Conservation (phyloP, 2,797 vertebrate genomes). For the Xyrichtys novacula region DNA sequence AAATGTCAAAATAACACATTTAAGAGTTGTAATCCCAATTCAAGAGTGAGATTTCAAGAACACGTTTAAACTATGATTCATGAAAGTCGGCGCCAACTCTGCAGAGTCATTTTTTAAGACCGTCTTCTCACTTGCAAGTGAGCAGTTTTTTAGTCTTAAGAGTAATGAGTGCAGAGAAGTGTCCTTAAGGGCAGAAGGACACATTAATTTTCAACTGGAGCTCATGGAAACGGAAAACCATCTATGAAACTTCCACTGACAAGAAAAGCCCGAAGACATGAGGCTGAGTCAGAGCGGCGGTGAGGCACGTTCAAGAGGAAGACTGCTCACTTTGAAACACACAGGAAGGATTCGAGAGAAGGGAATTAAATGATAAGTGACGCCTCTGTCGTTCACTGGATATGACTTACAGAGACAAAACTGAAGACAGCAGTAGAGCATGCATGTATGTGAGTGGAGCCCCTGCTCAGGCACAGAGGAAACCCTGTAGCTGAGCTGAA, state of each 20-base stretch:
- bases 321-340: not conserved
- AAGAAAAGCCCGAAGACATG: slow-evolving; percentile 12
- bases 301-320: not conserved
- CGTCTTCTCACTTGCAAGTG: slow-evolving; percentile 1
- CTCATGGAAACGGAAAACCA: slow-evolving; percentile 34
- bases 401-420: too few relatives aligned
- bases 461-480: too few relatives aligned
- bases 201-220: slow-evolving; percentile 17
- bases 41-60: too few relatives aligned
- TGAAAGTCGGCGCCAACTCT: slow-evolving; percentile 3
- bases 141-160: slow-evolving; percentile 32
- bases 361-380: too few relatives aligned
- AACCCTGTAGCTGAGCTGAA: too few relatives aligned
- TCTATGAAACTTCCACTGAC: slow-evolving; percentile 20
- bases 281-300: not conserved
- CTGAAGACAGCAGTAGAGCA: too few relatives aligned
- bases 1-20: too few relatives aligned
- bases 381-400: too few relatives aligned
- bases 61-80: slow-evolving; percentile 31
- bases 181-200: slow-evolving; percentile 26
- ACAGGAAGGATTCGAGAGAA: slow-evolving; percentile 4
- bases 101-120: slow-evolving; percentile 39
- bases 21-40: too few relatives aligned
- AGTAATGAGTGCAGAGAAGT: slow-evolving; percentile 26
- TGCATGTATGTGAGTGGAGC: too few relatives aligned